Base-by-base conservation (phyloP, 2,113 vertebrate genomes). In the Gallinago undulata region DNA sequence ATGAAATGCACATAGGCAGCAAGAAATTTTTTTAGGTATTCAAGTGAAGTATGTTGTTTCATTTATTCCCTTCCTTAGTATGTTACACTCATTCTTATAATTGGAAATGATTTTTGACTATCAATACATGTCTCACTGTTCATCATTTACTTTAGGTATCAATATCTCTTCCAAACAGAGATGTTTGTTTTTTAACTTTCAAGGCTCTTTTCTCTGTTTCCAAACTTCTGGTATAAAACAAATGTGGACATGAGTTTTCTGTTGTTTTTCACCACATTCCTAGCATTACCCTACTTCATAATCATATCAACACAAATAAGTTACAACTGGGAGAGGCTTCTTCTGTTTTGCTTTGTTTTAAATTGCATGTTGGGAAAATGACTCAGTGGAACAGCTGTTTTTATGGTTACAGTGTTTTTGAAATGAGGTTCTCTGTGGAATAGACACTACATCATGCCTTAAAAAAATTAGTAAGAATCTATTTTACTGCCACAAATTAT, bases 331-430 rank as follows among this genome's bases (percentile, higher is more conserved):
- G 81, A 91, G 41, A 64, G 57, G 25, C 18, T 70, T 48, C 77
- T 90, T 47, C 66, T 84, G 45, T 84, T 89, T 88, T 95, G 70
- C 70, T 91, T 77, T 79, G 55, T 19, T 91, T 85, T 76, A 84
- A 50, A 57, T 45, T 90, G 80, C 62, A 84, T 7, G 0, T 82
- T 91, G 74, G 90, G 67, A 93, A 96, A 95, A 84, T 94, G 93
- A 93, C 75, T 95, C 89, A 93, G 85, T 88, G 72, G 91, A 95
- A 84, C 83, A 94, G 86, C 87, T 94, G 88, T 7, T 96, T 94
- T 93, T 68, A 80, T 84, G 66, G 84, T 87, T 79, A 75, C 62
- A 67, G 33, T 80, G 56, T 55, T 94, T 94, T 80, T 92, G 62
- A 93, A 97, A 95, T 5, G 0, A 87, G 73, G 43, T 90, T 91